These are phyloP conservation scores for Agonopterix heracliana DNA, from an alignment of 2,888 invertebrate genomes.

Conservation along the genomic window DNA sequence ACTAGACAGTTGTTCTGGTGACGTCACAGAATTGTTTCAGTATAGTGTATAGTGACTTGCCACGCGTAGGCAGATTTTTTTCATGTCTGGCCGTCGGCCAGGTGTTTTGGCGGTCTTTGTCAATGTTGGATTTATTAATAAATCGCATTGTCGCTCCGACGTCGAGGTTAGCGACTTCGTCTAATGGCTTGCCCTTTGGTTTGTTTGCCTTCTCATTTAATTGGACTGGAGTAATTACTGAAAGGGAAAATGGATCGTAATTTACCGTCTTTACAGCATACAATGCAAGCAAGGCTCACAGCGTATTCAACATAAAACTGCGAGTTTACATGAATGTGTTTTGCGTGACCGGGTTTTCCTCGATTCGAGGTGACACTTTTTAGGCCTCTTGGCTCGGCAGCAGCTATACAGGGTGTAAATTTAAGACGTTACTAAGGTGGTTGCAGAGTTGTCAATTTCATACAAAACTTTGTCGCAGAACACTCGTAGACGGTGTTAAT, in stretches of 20 bases:
- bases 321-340: too few relatives aligned
- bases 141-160: constrained; percentile 44
- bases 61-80: constrained; percentile 56
- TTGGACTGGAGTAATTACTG: not conserved
- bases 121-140: constrained; percentile 76
- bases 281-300: not conserved
- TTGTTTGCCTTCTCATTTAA: constrained; percentile 1
- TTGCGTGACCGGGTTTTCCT: too few relatives aligned
- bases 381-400: too few relatives aligned
- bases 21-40: constrained; percentile 44
- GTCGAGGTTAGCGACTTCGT: constrained; percentile 50
- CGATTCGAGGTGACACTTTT: too few relatives aligned
- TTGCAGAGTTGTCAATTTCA: too few relatives aligned
- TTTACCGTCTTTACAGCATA: not conserved
- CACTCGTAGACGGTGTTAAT: too few relatives aligned
- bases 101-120: constrained; percentile 74
- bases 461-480: too few relatives aligned
- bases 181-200: constrained; percentile 23
- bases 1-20: constrained; percentile 4
- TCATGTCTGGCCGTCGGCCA: constrained; percentile 57
- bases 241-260: not conserved
- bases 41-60: constrained; percentile 25
- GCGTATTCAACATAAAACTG: too few relatives aligned
- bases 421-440: too few relatives aligned
- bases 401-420: too few relatives aligned